phyloP scores from a whole-genome alignment of 2,113 vertebrate species.

The Donacobius atricapilla region DNA sequence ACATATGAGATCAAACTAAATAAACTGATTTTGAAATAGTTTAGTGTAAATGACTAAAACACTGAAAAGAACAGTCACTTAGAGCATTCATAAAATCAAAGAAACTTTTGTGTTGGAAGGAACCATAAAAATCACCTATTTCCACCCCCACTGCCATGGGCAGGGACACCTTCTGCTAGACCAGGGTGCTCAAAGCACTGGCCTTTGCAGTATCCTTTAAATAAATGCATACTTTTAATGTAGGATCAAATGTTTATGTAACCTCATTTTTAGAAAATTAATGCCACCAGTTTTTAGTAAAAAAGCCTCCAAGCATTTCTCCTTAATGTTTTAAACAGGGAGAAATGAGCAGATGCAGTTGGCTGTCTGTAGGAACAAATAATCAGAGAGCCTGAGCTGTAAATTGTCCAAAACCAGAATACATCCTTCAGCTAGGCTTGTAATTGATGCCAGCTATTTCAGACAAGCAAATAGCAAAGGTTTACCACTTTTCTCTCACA shows the following conservation, averaged over 20 bases:
- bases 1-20: not conserved
- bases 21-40: not conserved
- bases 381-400: not conserved
- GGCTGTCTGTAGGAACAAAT: not conserved
- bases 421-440: not conserved
- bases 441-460: not conserved
- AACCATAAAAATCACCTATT: not conserved
- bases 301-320: not conserved
- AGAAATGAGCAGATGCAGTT: not conserved
- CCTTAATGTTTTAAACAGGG: not conserved
- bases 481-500: not conserved
- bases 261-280: not conserved
- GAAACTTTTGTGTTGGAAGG: not conserved
- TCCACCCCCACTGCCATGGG: not conserved
- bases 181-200: not conserved
- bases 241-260: not conserved
- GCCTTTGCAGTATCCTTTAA: not conserved
- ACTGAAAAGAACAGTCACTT: not conserved
- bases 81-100: not conserved
- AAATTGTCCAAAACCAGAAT: not conserved
- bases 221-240: not conserved
- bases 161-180: not conserved
- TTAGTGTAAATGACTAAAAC: not conserved
- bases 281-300: not conserved
- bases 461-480: not conserved